Evolutionary conservation across 2,888 invertebrate genomes (phyloP).

Genomic region (Callyntrura sp.): DNA sequence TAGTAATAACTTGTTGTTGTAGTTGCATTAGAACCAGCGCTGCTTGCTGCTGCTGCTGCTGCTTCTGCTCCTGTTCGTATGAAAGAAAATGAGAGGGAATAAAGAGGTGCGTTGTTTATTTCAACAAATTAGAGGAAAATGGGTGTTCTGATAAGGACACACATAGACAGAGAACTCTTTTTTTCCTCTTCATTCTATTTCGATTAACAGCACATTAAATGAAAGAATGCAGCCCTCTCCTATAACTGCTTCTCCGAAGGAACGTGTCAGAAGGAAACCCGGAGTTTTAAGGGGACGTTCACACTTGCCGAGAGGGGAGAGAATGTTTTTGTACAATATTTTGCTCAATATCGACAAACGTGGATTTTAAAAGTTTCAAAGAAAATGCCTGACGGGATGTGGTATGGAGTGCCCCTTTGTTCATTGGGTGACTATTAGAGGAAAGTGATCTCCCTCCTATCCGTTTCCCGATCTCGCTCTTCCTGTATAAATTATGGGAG

Average conservation of each 20-base stretch:
- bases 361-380: too few relatives aligned
- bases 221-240: background rate
- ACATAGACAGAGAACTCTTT: conserved; percentile 1
- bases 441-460: background rate
- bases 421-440: conserved; percentile 2
- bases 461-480: background rate
- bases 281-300: too few relatives aligned
- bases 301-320: too few relatives aligned
- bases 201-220: conserved; percentile 50
- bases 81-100: conserved; percentile 26
- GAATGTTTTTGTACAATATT: too few relatives aligned
- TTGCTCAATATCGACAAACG: too few relatives aligned
- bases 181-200: conserved; percentile 72
- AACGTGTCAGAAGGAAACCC: too few relatives aligned
- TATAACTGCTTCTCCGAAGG: background rate
- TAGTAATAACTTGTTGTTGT: conserved; percentile 6
- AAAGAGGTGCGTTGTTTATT: conserved; percentile 60
- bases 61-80: background rate
- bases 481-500: conserved; percentile 40
- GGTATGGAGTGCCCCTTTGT: background rate
- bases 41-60: conserved; percentile 11
- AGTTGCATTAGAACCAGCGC: background rate
- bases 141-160: conserved; percentile 56
- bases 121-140: conserved; percentile 67
- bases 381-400: too few relatives aligned